These are phyloP conservation scores for Stigmatopora nigra DNA, from an alignment of 2,113 vertebrate species.

Conservation along the genomic window DNA sequence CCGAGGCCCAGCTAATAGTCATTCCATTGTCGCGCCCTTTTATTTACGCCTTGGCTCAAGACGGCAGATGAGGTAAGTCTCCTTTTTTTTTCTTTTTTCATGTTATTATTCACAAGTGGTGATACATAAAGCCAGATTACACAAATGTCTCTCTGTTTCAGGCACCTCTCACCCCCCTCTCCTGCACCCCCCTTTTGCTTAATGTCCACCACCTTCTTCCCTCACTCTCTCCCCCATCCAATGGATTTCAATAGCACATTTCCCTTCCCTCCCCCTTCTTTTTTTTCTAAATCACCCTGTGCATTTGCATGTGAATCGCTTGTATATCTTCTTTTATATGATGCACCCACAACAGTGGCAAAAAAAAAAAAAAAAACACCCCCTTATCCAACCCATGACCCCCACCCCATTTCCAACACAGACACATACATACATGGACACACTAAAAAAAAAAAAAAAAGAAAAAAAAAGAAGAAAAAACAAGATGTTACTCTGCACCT, in stretches of 20 bases:
- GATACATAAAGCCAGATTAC: constrained; percentile 97
- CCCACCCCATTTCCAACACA: constrained; percentile 9
- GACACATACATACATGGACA: constrained; percentile 21
- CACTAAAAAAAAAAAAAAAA: constrained; percentile 25
- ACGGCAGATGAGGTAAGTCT: constrained; percentile 97
- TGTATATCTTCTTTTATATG: constrained; percentile 82
- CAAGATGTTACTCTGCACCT: constrained; percentile 64
- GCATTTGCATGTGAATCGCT: constrained; percentile 80
- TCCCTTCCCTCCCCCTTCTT: constrained; percentile 60
- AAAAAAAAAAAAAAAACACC: constrained; percentile 45
- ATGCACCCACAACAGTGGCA: constrained; percentile 76
- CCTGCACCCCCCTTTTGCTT: constrained; percentile 60
- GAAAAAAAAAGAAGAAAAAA: not conserved
- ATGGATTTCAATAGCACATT: constrained; percentile 77
- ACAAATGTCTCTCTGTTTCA: constrained; percentile 98
- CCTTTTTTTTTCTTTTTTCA: constrained; percentile 77
- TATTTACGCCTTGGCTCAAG: constrained; percentile 97
- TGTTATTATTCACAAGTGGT: constrained; percentile 96
- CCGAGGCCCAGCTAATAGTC: constrained; percentile 83
- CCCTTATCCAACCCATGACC: constrained; percentile 1
- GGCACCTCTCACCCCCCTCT: constrained; percentile 78
- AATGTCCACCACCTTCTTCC: constrained; percentile 59
- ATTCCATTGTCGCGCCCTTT: constrained; percentile 91
- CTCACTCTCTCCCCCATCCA: constrained; percentile 27
- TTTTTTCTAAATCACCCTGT: constrained; percentile 73